Conservation (phyloP, 1,140 invertebrate genomes). For the Chrysomallon squamiferum region DNA sequence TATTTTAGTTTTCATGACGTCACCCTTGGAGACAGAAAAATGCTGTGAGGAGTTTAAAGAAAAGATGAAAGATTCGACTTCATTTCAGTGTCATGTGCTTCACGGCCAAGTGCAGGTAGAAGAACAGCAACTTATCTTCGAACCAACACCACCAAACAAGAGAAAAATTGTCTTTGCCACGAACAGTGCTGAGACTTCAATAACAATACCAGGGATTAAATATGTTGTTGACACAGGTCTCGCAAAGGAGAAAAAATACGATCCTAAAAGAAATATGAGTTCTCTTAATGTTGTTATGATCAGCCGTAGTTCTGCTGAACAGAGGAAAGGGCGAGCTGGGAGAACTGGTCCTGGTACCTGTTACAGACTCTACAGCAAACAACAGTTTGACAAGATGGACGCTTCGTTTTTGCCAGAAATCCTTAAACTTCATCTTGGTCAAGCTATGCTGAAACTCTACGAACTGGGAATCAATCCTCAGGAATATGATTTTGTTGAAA, state of each 20-base stretch:
- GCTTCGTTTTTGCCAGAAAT: conserved; percentile 48
- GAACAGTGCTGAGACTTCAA: conserved; percentile 59
- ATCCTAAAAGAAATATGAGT: conserved; percentile 42
- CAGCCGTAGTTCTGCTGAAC: conserved; percentile 52
- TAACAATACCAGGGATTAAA: conserved; percentile 55
- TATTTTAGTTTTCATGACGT: conserved; percentile 93
- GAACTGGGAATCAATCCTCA: conserved; percentile 43
- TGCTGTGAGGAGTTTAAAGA: conserved; percentile 31
- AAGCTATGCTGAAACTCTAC: conserved; percentile 49
- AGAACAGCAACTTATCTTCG: conserved; percentile 77
- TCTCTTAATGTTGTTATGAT: conserved; percentile 30
- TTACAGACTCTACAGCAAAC: conserved; percentile 52
- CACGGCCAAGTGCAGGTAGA: conserved; percentile 97
- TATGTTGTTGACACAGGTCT: conserved; percentile 56
- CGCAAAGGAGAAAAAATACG: conserved; percentile 50
- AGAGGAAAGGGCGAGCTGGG: conserved; percentile 55
- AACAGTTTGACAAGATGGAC: conserved; percentile 39
- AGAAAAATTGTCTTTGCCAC: conserved; percentile 58
- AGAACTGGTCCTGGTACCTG: conserved; percentile 48
- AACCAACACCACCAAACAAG: conserved; percentile 21
- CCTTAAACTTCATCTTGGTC: conserved; percentile 44
- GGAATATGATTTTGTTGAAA: conserved; percentile 52
- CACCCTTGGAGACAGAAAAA: conserved; percentile 50
- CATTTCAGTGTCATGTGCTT: conserved; percentile 70
- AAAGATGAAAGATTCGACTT: conserved; percentile 3